Conservation (phyloP, 2,888 invertebrate species). For the Blera fallax region DNA sequence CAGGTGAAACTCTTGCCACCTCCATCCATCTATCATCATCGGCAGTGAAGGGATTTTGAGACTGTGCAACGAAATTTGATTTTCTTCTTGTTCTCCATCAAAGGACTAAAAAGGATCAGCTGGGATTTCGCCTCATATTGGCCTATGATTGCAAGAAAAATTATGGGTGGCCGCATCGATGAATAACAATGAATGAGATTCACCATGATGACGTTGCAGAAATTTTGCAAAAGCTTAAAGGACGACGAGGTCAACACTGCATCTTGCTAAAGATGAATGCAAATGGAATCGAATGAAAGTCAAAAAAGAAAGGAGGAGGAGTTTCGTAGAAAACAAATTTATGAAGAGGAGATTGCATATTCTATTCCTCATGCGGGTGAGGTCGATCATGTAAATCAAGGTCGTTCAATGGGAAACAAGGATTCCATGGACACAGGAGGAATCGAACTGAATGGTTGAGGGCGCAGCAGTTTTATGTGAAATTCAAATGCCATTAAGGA, state of each 20-base stretch:
- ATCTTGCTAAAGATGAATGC: constrained; percentile 42
- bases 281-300: constrained; percentile 56
- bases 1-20: constrained; percentile 23
- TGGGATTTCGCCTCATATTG: constrained; percentile 11
- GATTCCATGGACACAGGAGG: neutral
- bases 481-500: constrained; percentile 48
- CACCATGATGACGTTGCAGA: constrained; percentile 52
- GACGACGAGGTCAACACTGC: constrained; percentile 13
- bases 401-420: constrained; percentile 29
- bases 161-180: constrained; percentile 39
- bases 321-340: constrained; percentile 5
- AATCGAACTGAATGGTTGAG: constrained; percentile 35
- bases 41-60: neutral
- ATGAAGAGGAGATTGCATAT: constrained; percentile 51
- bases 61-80: neutral
- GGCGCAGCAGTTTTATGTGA: constrained; percentile 17
- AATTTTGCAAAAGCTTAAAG: constrained; percentile 5
- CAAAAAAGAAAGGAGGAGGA: neutral
- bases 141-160: constrained; percentile 21
- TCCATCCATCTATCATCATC: constrained; percentile 46
- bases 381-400: constrained; percentile 50
- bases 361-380: constrained; percentile 26
- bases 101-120: constrained; percentile 40
- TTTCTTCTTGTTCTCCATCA: constrained; percentile 18
- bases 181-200: constrained; percentile 59